These are phyloP conservation scores for Bradypodion ventrale DNA, from an alignment of 2,797 vertebrate genomes.

Conservation along the genomic window DNA sequence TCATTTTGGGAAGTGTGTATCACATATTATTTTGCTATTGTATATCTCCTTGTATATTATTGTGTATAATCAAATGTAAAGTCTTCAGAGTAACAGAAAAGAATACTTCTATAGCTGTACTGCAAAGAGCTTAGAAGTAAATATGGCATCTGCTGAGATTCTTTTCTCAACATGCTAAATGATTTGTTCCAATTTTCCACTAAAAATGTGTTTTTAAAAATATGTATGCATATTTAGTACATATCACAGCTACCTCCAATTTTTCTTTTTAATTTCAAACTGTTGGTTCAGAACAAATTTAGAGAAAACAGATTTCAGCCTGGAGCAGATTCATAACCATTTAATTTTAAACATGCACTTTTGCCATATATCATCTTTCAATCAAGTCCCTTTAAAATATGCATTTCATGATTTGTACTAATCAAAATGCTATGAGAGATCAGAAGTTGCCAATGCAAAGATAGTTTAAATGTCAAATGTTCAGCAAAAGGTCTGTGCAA, in stretches of 20 bases:
- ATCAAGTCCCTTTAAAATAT: constrained; percentile 26
- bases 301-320: background rate
- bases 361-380: constrained; percentile 40
- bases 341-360: constrained; percentile 12
- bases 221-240: background rate
- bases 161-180: background rate
- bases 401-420: background rate
- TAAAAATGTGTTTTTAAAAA: background rate
- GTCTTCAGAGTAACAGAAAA: background rate
- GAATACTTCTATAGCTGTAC: background rate
- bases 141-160: background rate
- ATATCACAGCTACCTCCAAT: constrained; percentile 13
- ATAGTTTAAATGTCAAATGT: background rate
- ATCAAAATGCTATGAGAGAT: constrained; percentile 28
- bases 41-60: background rate
- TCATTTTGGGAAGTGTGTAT: background rate
- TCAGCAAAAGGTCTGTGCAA: constrained; percentile 39
- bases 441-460: constrained; percentile 33
- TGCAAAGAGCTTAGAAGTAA: background rate
- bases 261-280: constrained; percentile 16
- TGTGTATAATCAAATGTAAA: background rate
- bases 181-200: background rate
- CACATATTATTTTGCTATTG: background rate
- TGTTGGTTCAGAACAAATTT: background rate
- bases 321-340: constrained; percentile 20